Evolutionary conservation across 2,888 invertebrate genomes (phyloP).

Genomic region (Melolontha melolontha): DNA sequence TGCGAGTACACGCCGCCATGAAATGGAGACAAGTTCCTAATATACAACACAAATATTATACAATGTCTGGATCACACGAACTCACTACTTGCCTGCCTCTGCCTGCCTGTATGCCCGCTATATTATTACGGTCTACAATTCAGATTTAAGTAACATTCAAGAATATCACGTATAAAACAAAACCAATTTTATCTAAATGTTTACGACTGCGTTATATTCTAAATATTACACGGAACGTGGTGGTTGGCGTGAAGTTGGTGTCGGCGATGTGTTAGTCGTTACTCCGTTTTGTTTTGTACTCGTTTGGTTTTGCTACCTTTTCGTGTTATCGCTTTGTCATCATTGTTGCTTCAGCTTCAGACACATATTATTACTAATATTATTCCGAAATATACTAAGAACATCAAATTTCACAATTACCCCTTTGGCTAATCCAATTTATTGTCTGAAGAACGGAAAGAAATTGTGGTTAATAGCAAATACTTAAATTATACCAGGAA

Average conservation of each 20-base stretch:
- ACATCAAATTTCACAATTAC: no score
- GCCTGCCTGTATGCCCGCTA: constrained; percentile 32
- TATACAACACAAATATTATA: constrained; percentile 47
- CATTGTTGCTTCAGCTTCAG: background rate
- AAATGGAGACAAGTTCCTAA: constrained; percentile 47
- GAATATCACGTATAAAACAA: constrained; percentile 46
- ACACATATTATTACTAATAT: background rate
- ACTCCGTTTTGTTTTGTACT: constrained; percentile 7
- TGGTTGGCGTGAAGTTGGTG: constrained; percentile 23
- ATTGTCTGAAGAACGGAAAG: no score
- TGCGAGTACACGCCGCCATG: constrained; percentile 45
- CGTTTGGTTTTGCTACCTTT: constrained; percentile 18
- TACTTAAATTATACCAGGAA: no score
- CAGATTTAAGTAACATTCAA: constrained; percentile 46
- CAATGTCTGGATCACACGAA: constrained; percentile 46
- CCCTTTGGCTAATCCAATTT: no score
- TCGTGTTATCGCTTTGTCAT: constrained; percentile 6
- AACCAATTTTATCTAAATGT: constrained; percentile 46
- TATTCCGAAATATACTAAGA: background rate
- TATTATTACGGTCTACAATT: constrained; percentile 44
- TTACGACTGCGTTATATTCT: constrained; percentile 41
- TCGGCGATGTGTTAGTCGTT: constrained; percentile 15
- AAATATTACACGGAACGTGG: constrained; percentile 30
- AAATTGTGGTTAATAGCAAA: no score
- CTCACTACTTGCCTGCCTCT: constrained; percentile 26